A percentile compares a stretch with the other conserved stretches of the same genome.
Conservation (phyloP, 1,140 invertebrate species). For the Dendroctonus ponderosae region DNA sequence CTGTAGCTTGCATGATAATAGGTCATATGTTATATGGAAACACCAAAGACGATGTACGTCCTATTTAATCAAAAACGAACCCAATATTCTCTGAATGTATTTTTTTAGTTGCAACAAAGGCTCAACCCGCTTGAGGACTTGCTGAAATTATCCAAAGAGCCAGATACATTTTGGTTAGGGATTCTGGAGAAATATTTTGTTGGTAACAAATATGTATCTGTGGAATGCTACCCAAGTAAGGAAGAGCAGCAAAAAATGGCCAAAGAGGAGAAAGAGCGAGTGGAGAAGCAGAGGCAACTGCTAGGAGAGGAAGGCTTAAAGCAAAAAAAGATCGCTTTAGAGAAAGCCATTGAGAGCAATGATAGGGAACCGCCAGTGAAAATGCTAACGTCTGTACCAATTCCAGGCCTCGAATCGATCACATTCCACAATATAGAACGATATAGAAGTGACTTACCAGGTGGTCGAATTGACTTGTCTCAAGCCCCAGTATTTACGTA, state of each 20-base stretch:
- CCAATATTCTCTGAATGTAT: not conserved
- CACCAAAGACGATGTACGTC: slow-evolving; percentile 70
- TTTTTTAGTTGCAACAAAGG: slow-evolving; percentile 65
- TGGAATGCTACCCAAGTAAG: slow-evolving; percentile 59
- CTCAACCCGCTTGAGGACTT: slow-evolving; percentile 70
- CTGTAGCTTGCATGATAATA: slow-evolving; percentile 73
- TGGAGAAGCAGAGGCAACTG: slow-evolving; percentile 61
- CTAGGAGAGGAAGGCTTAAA: slow-evolving; percentile 70
- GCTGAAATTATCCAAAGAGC: slow-evolving; percentile 63
- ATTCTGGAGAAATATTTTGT: slow-evolving; percentile 72
- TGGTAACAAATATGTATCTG: slow-evolving; percentile 55
- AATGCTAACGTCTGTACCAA: slow-evolving; percentile 66
- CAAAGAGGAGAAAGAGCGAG: slow-evolving; percentile 64
- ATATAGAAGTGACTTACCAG: slow-evolving; percentile 57
- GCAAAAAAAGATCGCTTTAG: slow-evolving; percentile 60
- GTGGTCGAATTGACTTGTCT: slow-evolving; percentile 61
- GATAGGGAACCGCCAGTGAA: slow-evolving; percentile 69
- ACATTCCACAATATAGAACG: slow-evolving; percentile 66
- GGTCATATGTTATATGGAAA: slow-evolving; percentile 81
- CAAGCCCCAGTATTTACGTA: slow-evolving; percentile 73
- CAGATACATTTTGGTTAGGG: slow-evolving; percentile 68
- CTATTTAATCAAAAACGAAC: not conserved
- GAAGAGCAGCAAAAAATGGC: slow-evolving; percentile 58
- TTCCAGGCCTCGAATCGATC: slow-evolving; percentile 68
- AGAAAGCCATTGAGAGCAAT: slow-evolving; percentile 72